Evolutionary conservation across 35 echinoderm and acorn worm genomes (phyloP).

Genomic region (Amphiura filiformis): DNA sequence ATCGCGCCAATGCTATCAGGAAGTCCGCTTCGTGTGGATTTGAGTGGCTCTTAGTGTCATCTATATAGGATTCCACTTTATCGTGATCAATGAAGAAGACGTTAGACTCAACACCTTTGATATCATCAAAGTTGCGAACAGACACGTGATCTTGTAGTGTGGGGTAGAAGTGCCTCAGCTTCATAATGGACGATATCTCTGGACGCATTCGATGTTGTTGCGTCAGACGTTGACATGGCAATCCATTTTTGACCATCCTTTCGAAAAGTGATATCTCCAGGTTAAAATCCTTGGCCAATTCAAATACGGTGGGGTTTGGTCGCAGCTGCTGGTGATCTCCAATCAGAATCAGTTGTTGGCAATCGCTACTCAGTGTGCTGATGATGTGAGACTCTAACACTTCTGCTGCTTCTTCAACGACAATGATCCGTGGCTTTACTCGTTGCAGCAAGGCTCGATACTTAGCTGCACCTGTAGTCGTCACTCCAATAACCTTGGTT

Average conservation of each 20-base stretch:
- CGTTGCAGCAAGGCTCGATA: slow-evolving; percentile 37
- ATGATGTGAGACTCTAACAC: slow-evolving; percentile 74
- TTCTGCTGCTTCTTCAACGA: slow-evolving; percentile 94
- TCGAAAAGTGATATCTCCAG: slow-evolving; percentile 86
- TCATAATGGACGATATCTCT: slow-evolving; percentile 74
- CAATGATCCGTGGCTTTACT: slow-evolving; percentile 63
- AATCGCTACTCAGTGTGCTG: slow-evolving; percentile 68
- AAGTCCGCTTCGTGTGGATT: slow-evolving; percentile 77
- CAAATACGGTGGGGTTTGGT: slow-evolving; percentile 84
- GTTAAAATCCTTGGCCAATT: slow-evolving; percentile 57
- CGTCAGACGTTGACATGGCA: slow-evolving; percentile 43
- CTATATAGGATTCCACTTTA: slow-evolving; percentile 26
- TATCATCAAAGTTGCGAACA: slow-evolving; percentile 45
- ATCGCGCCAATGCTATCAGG: slow-evolving; percentile 56
- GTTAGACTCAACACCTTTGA: slow-evolving; percentile 59
- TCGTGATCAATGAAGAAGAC: slow-evolving; percentile 79
- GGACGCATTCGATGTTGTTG: slow-evolving; percentile 90
- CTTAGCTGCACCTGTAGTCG: slow-evolving; percentile 66
- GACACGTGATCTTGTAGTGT: slow-evolving; percentile 44
- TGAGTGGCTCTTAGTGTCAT: slow-evolving; percentile 68
- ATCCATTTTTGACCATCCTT: slow-evolving; percentile 76
- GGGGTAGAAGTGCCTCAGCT: slow-evolving; percentile 64
- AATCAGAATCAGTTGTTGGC: slow-evolving; percentile 87
- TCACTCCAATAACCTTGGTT: slow-evolving; percentile 44
- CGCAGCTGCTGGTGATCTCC: slow-evolving; percentile 95